phyloP scores from a whole-genome alignment of 1,140 invertebrate species.

The silkworm (Bombyx mori) region DNA sequence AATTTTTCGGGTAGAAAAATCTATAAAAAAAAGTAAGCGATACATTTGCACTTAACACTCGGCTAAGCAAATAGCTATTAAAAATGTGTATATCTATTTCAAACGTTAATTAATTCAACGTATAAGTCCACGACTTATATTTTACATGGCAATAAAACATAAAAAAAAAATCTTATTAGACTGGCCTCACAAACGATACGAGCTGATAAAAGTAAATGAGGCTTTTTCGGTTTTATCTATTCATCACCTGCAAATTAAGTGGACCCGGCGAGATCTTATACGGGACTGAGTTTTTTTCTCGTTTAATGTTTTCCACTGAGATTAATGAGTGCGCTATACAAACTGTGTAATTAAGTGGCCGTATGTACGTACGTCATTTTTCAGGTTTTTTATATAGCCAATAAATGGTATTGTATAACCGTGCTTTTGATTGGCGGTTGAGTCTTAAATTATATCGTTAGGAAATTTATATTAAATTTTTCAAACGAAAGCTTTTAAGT shows the following conservation, averaged over 20 bases:
- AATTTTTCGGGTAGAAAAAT: not conserved
- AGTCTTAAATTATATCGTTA: no score
- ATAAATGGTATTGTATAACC: no score
- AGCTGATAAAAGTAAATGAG: slow-evolving; percentile 1
- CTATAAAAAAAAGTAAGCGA: slow-evolving; percentile 1
- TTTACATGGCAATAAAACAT: slow-evolving; percentile 2
- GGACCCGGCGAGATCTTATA: slow-evolving; percentile 3
- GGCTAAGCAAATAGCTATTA: no score
- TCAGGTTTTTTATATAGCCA: not conserved
- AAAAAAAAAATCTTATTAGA: not conserved
- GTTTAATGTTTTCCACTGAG: slow-evolving; percentile 2
- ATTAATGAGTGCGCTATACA: not conserved
- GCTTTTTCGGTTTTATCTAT: slow-evolving; percentile 4
- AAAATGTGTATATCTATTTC: slow-evolving; percentile 1
- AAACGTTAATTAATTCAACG: slow-evolving; percentile 8
- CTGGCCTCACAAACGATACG: not conserved
- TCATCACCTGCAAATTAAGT: slow-evolving; percentile 5
- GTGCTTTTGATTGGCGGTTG: no score
- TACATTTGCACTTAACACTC: no score
- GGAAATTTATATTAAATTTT: no score
- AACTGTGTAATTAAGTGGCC: slow-evolving; percentile 3
- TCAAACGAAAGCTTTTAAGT: no score
- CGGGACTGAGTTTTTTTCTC: no score
- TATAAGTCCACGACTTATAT: not conserved
- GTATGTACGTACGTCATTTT: not conserved